Evolutionary conservation across 2,113 vertebrate species (phyloP).

Genomic region (Apodemus sylvaticus): DNA sequence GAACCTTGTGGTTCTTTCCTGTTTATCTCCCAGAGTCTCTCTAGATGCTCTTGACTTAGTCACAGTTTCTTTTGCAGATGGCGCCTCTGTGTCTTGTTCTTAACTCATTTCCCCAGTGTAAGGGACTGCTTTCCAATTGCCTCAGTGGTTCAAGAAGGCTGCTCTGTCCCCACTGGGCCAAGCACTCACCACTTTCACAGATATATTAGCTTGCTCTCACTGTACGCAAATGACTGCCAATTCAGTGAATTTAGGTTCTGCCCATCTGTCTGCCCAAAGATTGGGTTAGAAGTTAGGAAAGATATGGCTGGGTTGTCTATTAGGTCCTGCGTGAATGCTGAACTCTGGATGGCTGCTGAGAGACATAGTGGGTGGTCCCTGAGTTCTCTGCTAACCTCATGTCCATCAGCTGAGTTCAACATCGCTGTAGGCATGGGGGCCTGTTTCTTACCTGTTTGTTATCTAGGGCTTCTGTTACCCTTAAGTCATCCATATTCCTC

Average conservation of each 20-base stretch:
- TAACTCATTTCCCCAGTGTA: neutral
- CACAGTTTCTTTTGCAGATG: neutral
- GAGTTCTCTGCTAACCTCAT: neutral
- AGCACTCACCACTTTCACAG: neutral
- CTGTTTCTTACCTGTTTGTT: neutral
- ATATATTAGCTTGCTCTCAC: neutral
- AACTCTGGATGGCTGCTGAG: neutral
- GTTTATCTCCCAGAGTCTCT: accelerated
- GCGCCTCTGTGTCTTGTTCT: neutral
- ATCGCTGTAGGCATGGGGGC: neutral
- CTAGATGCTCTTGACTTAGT: neutral
- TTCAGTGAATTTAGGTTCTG: neutral
- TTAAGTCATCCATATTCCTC: neutral
- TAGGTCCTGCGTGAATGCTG: neutral
- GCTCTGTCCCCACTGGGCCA: neutral
- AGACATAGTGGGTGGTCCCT: neutral
- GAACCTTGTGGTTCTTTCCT: neutral
- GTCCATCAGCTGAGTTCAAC: neutral
- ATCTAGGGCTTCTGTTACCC: neutral
- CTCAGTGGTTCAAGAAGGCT: neutral
- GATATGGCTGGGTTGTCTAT: neutral
- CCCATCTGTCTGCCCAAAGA: neutral
- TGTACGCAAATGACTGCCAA: neutral
- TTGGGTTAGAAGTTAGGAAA: neutral
- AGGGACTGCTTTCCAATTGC: accelerated